These are phyloP conservation scores for Corythaeola cristata DNA, from an alignment of 2,113 vertebrate genomes.

Conservation along the genomic window DNA sequence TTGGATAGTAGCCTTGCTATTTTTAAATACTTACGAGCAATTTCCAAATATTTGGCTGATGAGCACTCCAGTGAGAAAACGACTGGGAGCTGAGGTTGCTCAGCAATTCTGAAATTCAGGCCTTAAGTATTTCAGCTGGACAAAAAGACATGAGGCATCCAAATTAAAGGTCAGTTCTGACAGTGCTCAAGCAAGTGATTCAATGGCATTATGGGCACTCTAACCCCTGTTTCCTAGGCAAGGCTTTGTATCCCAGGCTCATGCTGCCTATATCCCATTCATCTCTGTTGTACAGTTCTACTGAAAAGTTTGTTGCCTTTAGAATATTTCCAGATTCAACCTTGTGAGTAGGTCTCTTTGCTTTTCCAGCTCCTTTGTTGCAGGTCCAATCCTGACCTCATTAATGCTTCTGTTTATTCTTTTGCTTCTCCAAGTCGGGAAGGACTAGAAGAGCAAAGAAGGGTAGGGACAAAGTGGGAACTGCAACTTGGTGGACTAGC, in stretches of 20 bases:
- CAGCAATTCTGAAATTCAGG: neutral
- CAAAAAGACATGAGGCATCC: neutral
- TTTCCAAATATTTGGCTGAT: neutral
- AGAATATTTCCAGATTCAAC: neutral
- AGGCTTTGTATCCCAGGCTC: neutral
- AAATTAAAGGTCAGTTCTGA: neutral
- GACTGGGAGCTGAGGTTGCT: neutral
- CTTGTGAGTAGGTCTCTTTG: neutral
- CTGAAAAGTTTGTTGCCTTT: neutral
- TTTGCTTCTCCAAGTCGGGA: neutral
- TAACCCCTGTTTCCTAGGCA: neutral
- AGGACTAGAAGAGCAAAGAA: neutral
- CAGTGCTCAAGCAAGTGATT: neutral
- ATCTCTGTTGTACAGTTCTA: neutral
- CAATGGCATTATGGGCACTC: neutral
- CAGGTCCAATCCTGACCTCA: neutral
- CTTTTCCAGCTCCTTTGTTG: conserved; percentile 11
- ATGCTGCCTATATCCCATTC: neutral
- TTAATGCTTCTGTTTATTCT: conserved; percentile 19
- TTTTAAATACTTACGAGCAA: neutral
- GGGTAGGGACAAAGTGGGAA: neutral
- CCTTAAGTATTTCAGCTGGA: neutral
- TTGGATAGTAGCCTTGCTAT: neutral
- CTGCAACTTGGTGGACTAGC: neutral
- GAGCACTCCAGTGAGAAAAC: neutral